Base-by-base conservation (phyloP, 2,888 invertebrate genomes). In the Keiferia lycopersicella region DNA sequence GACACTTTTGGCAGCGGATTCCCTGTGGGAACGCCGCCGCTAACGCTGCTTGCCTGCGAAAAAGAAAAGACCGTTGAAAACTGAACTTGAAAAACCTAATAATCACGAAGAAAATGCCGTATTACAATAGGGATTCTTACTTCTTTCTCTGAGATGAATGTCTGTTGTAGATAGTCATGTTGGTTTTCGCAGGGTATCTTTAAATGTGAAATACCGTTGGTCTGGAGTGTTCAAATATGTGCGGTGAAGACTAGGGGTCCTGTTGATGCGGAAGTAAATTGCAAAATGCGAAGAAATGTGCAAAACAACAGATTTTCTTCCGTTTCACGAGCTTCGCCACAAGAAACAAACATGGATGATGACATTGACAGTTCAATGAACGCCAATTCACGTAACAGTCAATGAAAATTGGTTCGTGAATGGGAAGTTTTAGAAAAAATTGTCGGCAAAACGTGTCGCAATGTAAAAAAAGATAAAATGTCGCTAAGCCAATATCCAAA, bases 1-100 rank as follows among this genome's bases (percentile, higher is more conserved):
- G 88, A 80, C 98, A 98, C 88, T 98, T 98, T 83, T 98, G 98
- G 81, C 98, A 98, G 26, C 96, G 94, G 66, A 96, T 93, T 12
- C 95, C 95, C 83, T 95, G 95, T 0, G 96, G 95, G 82, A 94
- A 95, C 0, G 93, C 93, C 39, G 56, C 56, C 14, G 94, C 93
- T 77, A 94, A 84, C 67, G 94, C 93, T 63, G 92, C 94, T 76
- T 92, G 92, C 72, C 94, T 94, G 73, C 8, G n/a, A 34, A 53
- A 56, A 30, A 56, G n/a, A n/a, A 34, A 16, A 2, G 12, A 56
- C 26, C 56, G 34, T 56, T 34, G 2, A 34, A 34, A n/a, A 7
- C 10, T n/a, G 2, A 8, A 56, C 26, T 2, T 26, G 16, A 30
- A 56, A 16, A n/a, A 8, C 12, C 34, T 8, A 4, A 34, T 64